Conservation (phyloP, 2,797 vertebrate species). For the Galagoides demidoff region DNA sequence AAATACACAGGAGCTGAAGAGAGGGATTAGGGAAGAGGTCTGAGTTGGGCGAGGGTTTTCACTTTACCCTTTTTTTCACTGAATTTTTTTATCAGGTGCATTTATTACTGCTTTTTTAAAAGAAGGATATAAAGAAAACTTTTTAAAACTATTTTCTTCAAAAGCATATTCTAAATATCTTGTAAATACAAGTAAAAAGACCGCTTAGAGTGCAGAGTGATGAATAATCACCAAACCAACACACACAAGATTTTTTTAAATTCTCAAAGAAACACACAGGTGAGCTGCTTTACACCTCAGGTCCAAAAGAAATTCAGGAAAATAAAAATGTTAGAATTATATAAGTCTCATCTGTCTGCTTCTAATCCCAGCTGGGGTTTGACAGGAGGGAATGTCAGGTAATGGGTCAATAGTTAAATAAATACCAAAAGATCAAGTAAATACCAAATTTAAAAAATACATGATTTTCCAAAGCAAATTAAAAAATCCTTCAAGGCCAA, state of each 20-base stretch:
- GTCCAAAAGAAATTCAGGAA: constrained; percentile 9
- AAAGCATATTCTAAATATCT: constrained; percentile 21
- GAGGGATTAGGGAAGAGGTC: background rate
- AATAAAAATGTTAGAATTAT: background rate
- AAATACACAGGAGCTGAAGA: background rate
- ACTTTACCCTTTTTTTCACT: background rate
- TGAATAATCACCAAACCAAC: background rate
- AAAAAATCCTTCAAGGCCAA: background rate
- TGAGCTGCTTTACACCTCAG: background rate
- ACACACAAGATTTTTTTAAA: background rate
- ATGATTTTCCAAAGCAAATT: background rate
- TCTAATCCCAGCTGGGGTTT: background rate
- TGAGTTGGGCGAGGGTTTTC: background rate
- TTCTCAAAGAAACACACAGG: background rate
- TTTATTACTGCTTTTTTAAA: background rate
- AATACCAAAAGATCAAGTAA: constrained; percentile 27
- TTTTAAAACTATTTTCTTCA: background rate
- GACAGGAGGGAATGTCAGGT: background rate
- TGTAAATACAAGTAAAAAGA: constrained; percentile 16
- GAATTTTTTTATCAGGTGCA: background rate
- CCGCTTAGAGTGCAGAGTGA: background rate
- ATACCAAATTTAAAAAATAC: constrained; percentile 4
- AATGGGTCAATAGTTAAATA: background rate
- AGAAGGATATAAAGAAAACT: background rate
- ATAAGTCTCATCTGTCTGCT: background rate